Evolutionary conservation across 2,113 vertebrate genomes (phyloP), one percentile per base, ranked within the genome.

Genomic region (Onychostoma macrolepis): DNA sequence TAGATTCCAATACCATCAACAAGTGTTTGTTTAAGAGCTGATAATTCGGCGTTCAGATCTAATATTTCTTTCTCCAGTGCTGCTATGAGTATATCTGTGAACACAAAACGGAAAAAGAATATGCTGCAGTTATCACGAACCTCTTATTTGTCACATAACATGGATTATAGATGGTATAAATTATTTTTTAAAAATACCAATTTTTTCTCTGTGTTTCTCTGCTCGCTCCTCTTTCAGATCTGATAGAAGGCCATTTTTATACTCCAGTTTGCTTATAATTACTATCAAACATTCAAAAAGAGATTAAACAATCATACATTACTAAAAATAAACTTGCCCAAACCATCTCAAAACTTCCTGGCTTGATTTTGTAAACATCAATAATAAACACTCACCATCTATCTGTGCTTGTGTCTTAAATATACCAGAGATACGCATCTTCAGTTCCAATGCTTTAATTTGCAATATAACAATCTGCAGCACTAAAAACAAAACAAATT

Each of bases 381-480:
- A 45, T 4, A 33, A 56, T 36, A 4, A 36, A 80, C 77, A 19
- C 79, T 81, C 36, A 81, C 79, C 56, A 11, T 81, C 36, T 0
- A 81, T 63, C 79, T 81, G 56, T 2, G 6, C 36, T 63, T 81
- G 79, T 24, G 0, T 81, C 56, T 26, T 63, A 26, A 43, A 43
- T 63, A 28, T 9, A 26, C 58, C 36, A 65, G 79, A 61, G 21
- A 26, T 3, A 28, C 6, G 36, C 1, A 8, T 28, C 79, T 41
- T n/a, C 13, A 81, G 24, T 8, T 81, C 36, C 4, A 81, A 19
- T 6, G 56, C 79, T 28, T 63, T n/a, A 9, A 81, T 81, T 26
- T 81, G 79, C 56, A 81, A 26, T 81, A 2, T 43, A 2, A 81
- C 79, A 63, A 65, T 81, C 36, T 65, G 36, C 56, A 81, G 13